Conservation (phyloP, 2,888 invertebrate genomes). For the Actias luna region DNA sequence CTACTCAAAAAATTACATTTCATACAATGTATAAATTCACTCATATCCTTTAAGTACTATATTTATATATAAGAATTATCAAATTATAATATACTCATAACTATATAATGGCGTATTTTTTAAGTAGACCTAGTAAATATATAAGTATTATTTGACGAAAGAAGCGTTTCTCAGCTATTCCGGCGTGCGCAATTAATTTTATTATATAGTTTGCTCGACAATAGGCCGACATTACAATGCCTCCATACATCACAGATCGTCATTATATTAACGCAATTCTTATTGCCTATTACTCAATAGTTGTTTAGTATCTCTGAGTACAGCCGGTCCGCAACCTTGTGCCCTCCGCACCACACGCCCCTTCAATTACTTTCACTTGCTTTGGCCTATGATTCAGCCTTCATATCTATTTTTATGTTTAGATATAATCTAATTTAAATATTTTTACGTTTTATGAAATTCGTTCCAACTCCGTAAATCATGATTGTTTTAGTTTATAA, state of each 20-base stretch:
- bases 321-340: constrained; percentile 75
- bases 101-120: too few species aligned
- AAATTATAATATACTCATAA: too few species aligned
- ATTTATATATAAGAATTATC: too few species aligned
- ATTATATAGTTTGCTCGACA: constrained; percentile 4
- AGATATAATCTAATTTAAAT: constrained; percentile 8
- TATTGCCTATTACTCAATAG: constrained; percentile 74
- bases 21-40: too few species aligned
- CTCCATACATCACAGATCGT: constrained; percentile 61
- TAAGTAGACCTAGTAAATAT: not conserved
- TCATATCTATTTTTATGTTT: constrained; percentile 26
- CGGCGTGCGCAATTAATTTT: not conserved
- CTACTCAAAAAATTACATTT: too few species aligned
- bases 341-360: constrained; percentile 36
- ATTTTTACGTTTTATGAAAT: not conserved
- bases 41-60: too few species aligned
- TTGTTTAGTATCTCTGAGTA: constrained; percentile 69
- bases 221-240: constrained; percentile 36
- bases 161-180: not conserved
- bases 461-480: too few species aligned
- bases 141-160: not conserved
- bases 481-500: too few species aligned
- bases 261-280: constrained; percentile 68
- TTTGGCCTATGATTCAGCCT: constrained; percentile 51
- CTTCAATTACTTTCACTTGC: constrained; percentile 68